Evolutionary conservation across 1,140 invertebrate genomes (phyloP).

Genomic region (Pseudomyrmex concolor): DNA sequence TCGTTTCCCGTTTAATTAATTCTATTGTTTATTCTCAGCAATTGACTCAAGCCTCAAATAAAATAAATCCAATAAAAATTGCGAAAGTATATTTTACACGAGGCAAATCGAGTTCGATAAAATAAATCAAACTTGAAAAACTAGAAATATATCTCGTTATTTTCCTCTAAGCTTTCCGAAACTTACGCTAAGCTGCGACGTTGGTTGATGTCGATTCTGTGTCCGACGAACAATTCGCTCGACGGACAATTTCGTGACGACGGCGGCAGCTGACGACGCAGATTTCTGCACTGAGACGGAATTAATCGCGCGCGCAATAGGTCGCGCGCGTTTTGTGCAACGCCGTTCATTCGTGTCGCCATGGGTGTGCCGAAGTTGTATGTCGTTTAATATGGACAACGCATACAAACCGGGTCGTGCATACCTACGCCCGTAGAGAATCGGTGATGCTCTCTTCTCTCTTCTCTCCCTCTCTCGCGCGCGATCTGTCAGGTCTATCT

Average conservation of each 20-base stretch:
- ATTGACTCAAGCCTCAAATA: neutral
- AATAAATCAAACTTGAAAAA: too few relatives aligned
- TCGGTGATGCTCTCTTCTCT: slow-evolving; percentile 39
- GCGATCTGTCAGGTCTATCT: neutral
- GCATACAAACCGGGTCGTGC: slow-evolving; percentile 16
- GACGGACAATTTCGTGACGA: too few relatives aligned
- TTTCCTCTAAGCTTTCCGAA: neutral
- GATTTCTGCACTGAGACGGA: neutral
- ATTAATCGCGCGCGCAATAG: neutral
- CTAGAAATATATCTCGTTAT: too few relatives aligned
- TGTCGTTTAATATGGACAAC: neutral
- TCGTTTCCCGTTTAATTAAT: neutral
- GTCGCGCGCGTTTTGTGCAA: slow-evolving; percentile 32
- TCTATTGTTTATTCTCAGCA: neutral
- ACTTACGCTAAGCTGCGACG: neutral
- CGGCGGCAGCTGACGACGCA: neutral
- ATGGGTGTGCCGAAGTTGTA: slow-evolving; percentile 51
- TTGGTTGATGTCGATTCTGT: neutral
- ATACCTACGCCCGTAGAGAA: slow-evolving; percentile 36
- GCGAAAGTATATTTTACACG: too few relatives aligned
- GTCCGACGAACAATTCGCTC: too few relatives aligned
- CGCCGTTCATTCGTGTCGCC: slow-evolving; percentile 40
- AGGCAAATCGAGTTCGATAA: too few relatives aligned
- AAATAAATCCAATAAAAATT: too few relatives aligned
- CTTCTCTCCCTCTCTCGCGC: slow-evolving; percentile 13